Base-by-base conservation (phyloP, 1,140 invertebrate genomes). In the Probaryconus sp. region DNA sequence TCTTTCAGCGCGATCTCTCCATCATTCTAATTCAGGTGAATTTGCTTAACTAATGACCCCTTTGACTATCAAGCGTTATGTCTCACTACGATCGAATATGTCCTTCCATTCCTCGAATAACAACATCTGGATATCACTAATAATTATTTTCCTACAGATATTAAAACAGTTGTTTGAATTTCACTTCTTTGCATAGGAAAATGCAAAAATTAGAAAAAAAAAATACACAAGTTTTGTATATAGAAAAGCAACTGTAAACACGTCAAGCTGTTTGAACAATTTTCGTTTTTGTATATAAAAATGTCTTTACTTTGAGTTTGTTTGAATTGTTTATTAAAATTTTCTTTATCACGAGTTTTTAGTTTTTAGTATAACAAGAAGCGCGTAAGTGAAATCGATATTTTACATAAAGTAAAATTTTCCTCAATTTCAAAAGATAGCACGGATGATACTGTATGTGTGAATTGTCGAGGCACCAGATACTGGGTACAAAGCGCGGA, bases 11-110 rank as follows among this genome's bases (percentile, higher is more conserved):
- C 10, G 50, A 5, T 21, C 37, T 31, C 51, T 56, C 37, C 37
- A 56, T 56, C 51, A 31, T 42, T 56, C 24, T 42, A 43, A 56
- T 56, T 56, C 51, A 43, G 16, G 5, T 31, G 40, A 21, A 56
- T 56, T 56, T 56, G 51, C 51, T 42, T 33, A 56, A 56, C 38
- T 56, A 56, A 56, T 56, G 51, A 56, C 26, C 21, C 51, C 38
- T 56, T 56, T 56, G 51, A 56, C 24, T 56, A 43, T 30, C 17
- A 43, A 5, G 14, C 38, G 21, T 11, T 18, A 24, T 3, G 33
- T 55, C 17, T 38, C 21, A 13, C 24, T 42, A 35, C 31, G 6
- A 21, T 28, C n/a, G 38, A 43, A 56, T 56, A 43, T 56, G 51
- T 42, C 38, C 30, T 40, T 30, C 31, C 37, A 61, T 61, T 30